These are phyloP conservation scores for Patella ulyssiponensis DNA, from an alignment of 2,888 invertebrate species.

Conservation along the genomic window DNA sequence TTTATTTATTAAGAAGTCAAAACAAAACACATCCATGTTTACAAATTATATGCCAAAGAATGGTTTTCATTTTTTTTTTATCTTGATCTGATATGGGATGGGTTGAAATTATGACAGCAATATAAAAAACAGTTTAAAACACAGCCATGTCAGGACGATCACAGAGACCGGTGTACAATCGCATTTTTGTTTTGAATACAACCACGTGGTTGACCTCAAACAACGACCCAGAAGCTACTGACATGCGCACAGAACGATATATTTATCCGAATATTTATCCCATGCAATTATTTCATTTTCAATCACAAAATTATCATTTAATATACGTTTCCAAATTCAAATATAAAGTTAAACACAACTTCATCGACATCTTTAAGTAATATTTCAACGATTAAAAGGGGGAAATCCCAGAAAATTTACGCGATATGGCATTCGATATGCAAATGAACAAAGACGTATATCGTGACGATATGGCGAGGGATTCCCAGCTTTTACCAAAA, in stretches of 20 bases:
- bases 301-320: background rate
- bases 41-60: too few relatives aligned
- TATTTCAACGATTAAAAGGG: constrained; percentile 33
- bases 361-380: constrained; percentile 13
- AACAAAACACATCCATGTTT: too few relatives aligned
- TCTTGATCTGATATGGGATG: too few relatives aligned
- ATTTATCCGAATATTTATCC: background rate
- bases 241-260: constrained; percentile 6
- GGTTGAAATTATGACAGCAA: too few relatives aligned
- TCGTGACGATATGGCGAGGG: constrained; percentile 41
- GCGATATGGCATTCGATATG: constrained; percentile 41
- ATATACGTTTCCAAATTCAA: background rate
- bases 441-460: constrained; percentile 58
- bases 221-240: background rate
- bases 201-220: too few relatives aligned
- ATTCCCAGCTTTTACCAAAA: constrained; percentile 16
- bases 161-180: too few relatives aligned
- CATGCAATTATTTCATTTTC: background rate
- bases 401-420: constrained; percentile 39
- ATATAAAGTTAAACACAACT: constrained; percentile 26
- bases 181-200: too few relatives aligned
- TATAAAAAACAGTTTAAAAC: too few relatives aligned
- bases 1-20: too few relatives aligned
- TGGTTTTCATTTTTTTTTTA: too few relatives aligned
- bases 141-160: too few relatives aligned